Conservation (phyloP, 2,797 vertebrate species). For the Anisognathus igniventris region DNA sequence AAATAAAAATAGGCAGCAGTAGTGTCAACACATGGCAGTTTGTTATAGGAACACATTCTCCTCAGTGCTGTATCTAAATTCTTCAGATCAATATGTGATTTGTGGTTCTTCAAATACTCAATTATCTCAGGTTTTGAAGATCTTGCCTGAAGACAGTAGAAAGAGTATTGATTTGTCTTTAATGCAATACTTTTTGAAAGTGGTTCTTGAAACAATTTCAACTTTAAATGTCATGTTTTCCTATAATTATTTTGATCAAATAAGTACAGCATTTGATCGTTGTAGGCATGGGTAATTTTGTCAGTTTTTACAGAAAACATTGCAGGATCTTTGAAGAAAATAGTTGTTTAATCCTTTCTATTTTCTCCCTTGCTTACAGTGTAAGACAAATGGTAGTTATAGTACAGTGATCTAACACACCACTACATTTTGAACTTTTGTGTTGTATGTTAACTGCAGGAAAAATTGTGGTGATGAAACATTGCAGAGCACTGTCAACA, state of each 20-base stretch:
- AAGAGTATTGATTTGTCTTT: slow-evolving; percentile 61
- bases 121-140: slow-evolving; percentile 65
- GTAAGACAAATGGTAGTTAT: not conserved
- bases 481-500: not conserved
- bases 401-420: slow-evolving; percentile 7
- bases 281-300: slow-evolving; percentile 38
- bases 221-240: slow-evolving; percentile 68
- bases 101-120: slow-evolving; percentile 63
- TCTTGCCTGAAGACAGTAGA: slow-evolving; percentile 56
- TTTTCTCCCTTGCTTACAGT: slow-evolving; percentile 23
- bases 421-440: not conserved
- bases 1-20: slow-evolving; percentile 9
- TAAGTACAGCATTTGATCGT: slow-evolving; percentile 55
- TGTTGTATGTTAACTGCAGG: not conserved
- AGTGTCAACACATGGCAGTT: not conserved
- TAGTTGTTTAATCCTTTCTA: slow-evolving; percentile 56
- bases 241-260: slow-evolving; percentile 68
- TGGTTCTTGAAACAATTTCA: slow-evolving; percentile 56
- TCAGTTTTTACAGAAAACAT: slow-evolving; percentile 48
- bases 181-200: slow-evolving; percentile 62
- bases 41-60: slow-evolving; percentile 27
- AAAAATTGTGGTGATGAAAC: not conserved
- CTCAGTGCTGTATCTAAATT: slow-evolving; percentile 40
- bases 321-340: slow-evolving; percentile 46
- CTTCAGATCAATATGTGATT: slow-evolving; percentile 54